phyloP scores from a whole-genome alignment of 2,797 vertebrate genomes.

The Dendrocincla fuliginosa region DNA sequence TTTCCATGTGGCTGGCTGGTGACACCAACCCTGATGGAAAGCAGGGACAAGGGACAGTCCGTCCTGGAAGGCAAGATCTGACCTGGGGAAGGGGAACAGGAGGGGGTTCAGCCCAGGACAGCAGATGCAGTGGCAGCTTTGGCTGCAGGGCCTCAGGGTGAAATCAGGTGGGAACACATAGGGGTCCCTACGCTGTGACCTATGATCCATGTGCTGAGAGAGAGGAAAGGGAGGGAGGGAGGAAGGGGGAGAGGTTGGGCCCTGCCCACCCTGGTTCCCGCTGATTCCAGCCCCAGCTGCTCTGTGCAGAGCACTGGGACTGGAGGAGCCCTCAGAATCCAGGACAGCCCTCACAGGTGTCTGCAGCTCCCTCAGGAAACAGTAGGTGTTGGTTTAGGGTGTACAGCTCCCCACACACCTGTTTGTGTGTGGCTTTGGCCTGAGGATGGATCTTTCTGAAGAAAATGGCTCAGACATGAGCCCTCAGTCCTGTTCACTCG shows the following conservation, averaged over 20 bases:
- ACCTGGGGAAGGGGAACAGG: background rate
- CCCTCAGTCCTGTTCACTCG: background rate
- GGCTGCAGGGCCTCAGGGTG: fast-evolving
- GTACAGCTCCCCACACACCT: background rate
- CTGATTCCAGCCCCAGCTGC: background rate
- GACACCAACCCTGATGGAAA: background rate
- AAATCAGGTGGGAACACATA: background rate
- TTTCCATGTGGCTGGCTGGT: background rate
- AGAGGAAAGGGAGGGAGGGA: background rate
- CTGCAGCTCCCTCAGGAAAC: background rate
- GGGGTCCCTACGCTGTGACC: fast-evolving
- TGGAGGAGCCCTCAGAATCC: background rate
- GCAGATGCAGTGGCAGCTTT: fast-evolving
- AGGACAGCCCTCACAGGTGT: background rate
- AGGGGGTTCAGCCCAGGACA: background rate
- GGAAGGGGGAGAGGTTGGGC: background rate
- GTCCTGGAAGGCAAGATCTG: background rate
- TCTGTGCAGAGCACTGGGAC: background rate
- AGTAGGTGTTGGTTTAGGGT: background rate
- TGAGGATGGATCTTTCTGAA: background rate
- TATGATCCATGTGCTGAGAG: fast-evolving
- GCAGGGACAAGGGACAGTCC: background rate
- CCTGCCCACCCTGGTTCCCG: background rate
- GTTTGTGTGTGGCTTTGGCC: background rate
- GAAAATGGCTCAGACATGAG: background rate